A percentile compares a stretch with the other conserved stretches of the same genome.
These are phyloP conservation scores for Biston stratarius DNA, from an alignment of 2,888 invertebrate genomes.

Conservation along the genomic window DNA sequence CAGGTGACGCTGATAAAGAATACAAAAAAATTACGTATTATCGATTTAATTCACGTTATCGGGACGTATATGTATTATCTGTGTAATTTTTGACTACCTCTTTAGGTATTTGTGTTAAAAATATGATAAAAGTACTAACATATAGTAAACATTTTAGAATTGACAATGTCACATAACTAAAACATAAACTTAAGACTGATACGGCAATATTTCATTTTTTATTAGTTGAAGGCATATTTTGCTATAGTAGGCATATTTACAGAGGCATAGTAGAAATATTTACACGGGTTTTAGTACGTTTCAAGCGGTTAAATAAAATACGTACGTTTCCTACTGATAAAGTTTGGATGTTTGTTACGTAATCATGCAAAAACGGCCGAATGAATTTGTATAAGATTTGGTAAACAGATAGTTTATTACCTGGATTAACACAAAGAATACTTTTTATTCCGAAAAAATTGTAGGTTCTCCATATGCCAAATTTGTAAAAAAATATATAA, in stretches of 20 bases:
- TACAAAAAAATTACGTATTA: neutral
- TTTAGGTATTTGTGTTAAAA: constrained; percentile 1
- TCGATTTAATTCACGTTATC: constrained; percentile 10
- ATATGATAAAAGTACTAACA: constrained; percentile 3
- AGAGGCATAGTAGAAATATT: too few relatives aligned
- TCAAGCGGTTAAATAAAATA: too few relatives aligned
- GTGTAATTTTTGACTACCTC: constrained; percentile 9
- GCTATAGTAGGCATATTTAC: neutral
- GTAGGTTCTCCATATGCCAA: too few relatives aligned
- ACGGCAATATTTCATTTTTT: neutral
- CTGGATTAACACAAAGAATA: too few relatives aligned
- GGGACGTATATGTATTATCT: neutral
- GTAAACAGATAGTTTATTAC: too few relatives aligned
- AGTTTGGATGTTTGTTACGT: too few relatives aligned
- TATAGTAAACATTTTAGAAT: constrained; percentile 5
- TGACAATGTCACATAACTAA: neutral
- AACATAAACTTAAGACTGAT: neutral
- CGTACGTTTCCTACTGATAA: too few relatives aligned
- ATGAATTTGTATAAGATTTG: too few relatives aligned
- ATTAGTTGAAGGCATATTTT: neutral
- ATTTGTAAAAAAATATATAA: too few relatives aligned
- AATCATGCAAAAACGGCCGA: too few relatives aligned
- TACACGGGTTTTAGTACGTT: too few relatives aligned
- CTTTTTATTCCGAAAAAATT: too few relatives aligned
- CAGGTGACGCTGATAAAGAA: constrained; percentile 6